Evolutionary conservation across 2,888 invertebrate species (phyloP), one percentile per base, ranked within the genome.

Genomic region (Erebia ligea): DNA sequence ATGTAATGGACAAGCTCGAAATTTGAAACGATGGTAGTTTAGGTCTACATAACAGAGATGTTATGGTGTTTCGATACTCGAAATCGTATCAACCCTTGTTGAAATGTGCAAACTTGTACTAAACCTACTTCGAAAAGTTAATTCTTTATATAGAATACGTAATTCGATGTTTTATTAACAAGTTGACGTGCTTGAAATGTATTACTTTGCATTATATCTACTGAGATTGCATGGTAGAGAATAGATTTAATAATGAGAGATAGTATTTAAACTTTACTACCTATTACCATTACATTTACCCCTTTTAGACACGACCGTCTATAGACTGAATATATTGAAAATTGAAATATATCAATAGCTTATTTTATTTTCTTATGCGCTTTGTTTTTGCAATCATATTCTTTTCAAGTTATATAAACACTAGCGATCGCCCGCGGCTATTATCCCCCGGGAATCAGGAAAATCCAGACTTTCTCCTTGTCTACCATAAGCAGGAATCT

Each of bases 331-430:
- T 3, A 2, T 58, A 15, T 58, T 58, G 15, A 25, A 8, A 58
- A 15, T 58, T 58, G 15, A 25, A 8, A 58, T 15, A n/a, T n/a
- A 15, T 15, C n/a, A 58, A 34, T 17, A 17, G 4, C 34, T 13
- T 25, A n/a, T 34, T 58, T 19, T 0, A 19, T 0, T 21, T 48
- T 1, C 5, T 48, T 62, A 15, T 15, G 48, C 62, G 62, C 45
- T 62, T 62, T 62, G 62, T 62, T 62, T 62, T 62, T 21, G 61
- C 61, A 61, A 61, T 61, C 61, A 45, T 61, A 61, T 61, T 61
- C 19, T 13, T 57, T 40, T 40, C 59, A 40, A 42, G 40, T 59
- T 6, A 45, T 48, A 13, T 34, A 6, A 34, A 34, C 34, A 6
- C 34, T 6, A 5, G 34, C 34, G 34, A 4, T 0, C 4, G 4